These are phyloP conservation scores for Dissostichus mawsoni DNA, from an alignment of 2,113 vertebrate species.

Conservation along the genomic window DNA sequence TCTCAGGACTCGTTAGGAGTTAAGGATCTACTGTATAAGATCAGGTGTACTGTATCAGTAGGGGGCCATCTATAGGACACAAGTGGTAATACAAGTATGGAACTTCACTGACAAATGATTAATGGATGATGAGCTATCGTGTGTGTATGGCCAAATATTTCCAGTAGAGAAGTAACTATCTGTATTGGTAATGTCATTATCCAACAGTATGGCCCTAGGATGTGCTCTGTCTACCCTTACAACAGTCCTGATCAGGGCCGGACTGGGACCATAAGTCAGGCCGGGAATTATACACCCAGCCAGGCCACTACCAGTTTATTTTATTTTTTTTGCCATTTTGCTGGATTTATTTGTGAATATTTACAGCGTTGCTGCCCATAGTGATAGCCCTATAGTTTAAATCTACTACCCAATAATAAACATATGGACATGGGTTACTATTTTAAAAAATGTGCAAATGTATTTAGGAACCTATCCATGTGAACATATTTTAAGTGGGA, in stretches of 20 bases:
- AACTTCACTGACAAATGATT: conserved; percentile 13
- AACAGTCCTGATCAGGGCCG: conserved; percentile 19
- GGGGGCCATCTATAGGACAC: conserved; percentile 62
- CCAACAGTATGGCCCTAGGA: not conserved
- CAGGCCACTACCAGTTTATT: no score
- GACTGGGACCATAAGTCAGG: no score
- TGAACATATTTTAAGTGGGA: no score
- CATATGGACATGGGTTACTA: no score
- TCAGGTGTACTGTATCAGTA: conserved; percentile 33
- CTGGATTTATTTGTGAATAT: no score
- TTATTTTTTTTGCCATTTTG: no score
- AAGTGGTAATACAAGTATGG: conserved; percentile 42
- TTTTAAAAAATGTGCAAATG: no score
- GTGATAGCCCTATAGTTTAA: no score
- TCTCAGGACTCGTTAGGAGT: conserved; percentile 58
- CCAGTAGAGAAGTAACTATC: conserved; percentile 1
- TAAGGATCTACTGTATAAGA: conserved; percentile 57
- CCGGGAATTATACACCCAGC: no score
- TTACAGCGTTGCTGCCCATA: no score
- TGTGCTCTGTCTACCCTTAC: conserved; percentile 57
- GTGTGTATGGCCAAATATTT: not conserved
- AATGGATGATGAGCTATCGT: not conserved
- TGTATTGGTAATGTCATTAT: conserved; percentile 11
- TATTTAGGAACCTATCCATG: no score
- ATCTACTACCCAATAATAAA: no score